Percentiles rank a stretch among this genome's conserved stretches.
These are phyloP conservation scores for Drosophila pullipes DNA, from an alignment of 2,888 invertebrate genomes.

Conservation along the genomic window DNA sequence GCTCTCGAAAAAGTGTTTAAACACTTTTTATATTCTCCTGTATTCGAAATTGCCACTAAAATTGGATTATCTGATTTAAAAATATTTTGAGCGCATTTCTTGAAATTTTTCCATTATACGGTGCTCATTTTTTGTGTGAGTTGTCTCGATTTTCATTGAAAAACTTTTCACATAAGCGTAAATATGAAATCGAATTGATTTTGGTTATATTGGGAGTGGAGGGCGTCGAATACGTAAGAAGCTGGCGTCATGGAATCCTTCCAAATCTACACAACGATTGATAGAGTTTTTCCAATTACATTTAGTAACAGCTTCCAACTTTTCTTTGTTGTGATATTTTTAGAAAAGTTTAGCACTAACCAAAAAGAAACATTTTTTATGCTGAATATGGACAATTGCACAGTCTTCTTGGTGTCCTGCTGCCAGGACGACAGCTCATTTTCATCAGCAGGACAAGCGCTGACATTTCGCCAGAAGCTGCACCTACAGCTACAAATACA, in stretches of 20 bases:
- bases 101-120: conserved; percentile 30
- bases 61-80: background rate
- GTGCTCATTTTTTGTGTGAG: conserved; percentile 12
- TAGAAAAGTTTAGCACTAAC: conserved; percentile 13
- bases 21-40: background rate
- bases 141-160: conserved; percentile 60
- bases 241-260: conserved; percentile 6
- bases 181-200: conserved; percentile 79
- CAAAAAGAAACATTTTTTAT: conserved; percentile 6
- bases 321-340: conserved; percentile 22
- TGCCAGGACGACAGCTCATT: conserved; percentile 57
- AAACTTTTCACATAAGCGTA: conserved; percentile 78
- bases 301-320: conserved; percentile 26
- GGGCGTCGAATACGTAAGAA: background rate
- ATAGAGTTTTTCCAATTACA: conserved; percentile 52
- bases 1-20: background rate
- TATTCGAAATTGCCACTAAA: background rate
- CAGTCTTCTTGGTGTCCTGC: conserved; percentile 11
- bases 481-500: background rate
- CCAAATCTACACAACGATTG: conserved; percentile 35
- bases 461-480: conserved; percentile 68
- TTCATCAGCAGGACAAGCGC: conserved; percentile 70
- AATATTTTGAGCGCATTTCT: conserved; percentile 6
- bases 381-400: conserved; percentile 4
- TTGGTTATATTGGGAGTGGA: conserved; percentile 36